Conservation (phyloP, 2,888 invertebrate species). For the Plagodis pulveraria region DNA sequence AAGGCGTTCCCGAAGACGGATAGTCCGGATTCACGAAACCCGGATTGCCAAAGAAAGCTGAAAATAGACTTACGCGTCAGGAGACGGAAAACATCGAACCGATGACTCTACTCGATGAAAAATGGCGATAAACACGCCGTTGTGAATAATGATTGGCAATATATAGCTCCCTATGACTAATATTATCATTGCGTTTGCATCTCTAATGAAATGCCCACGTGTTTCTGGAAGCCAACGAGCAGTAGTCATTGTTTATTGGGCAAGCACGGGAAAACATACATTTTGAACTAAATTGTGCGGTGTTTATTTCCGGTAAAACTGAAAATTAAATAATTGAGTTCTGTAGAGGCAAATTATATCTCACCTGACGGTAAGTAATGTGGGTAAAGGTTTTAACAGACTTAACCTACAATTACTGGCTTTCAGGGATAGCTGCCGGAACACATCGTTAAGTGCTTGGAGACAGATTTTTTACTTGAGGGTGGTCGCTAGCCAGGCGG, state of each 20-base stretch:
- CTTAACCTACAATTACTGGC: too few relatives aligned
- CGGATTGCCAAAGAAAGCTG: slow-evolving; percentile 45
- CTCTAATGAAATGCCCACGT: slow-evolving; percentile 48
- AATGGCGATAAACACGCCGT: slow-evolving; percentile 63
- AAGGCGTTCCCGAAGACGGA: slow-evolving; percentile 43
- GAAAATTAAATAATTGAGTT: neutral
- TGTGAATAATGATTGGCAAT: slow-evolving; percentile 77
- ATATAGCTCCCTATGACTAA: slow-evolving; percentile 60
- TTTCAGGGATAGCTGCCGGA: too few relatives aligned
- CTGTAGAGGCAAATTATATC: too few relatives aligned
- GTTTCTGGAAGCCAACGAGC: slow-evolving; percentile 42
- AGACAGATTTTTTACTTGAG: too few relatives aligned
- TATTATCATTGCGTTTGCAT: slow-evolving; percentile 45
- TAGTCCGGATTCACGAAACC: slow-evolving; percentile 47
- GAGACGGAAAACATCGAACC: slow-evolving; percentile 55
- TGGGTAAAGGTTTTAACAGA: too few relatives aligned
- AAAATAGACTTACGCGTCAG: slow-evolving; percentile 77
- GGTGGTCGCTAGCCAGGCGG: too few relatives aligned
- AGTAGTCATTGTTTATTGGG: slow-evolving; percentile 47
- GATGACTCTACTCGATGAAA: slow-evolving; percentile 64
- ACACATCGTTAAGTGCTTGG: too few relatives aligned
- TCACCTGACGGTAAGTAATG: too few relatives aligned
- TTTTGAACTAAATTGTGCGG: slow-evolving; percentile 5
- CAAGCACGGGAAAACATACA: slow-evolving; percentile 33
- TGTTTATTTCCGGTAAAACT: slow-evolving; percentile 14